Evolutionary conservation across 2,888 invertebrate species (phyloP), one percentile per base, ranked within the genome.

Genomic region (Apocheima hispidaria): DNA sequence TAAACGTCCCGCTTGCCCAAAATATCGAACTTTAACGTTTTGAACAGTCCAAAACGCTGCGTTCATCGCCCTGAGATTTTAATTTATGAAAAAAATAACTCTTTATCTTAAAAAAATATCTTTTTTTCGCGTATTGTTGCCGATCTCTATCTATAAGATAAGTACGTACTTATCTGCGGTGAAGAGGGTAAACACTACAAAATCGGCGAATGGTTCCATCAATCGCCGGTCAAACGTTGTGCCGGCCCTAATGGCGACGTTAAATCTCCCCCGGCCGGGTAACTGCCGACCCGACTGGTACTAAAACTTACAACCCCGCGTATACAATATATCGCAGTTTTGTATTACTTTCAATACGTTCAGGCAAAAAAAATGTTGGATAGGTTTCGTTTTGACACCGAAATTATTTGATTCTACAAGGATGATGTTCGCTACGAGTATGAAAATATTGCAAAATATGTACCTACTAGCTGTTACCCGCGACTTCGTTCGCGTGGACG

Each of bases 181-280:
- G 55, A 50, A 49, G 60, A 55, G 50, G 56, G 56, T 51, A 61
- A 54, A 48, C 61, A 55, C 44, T 56, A 61, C 46, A 35, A 44
- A 40, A 46, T 46, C 36, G 46, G 4, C 46, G 43, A 41, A 63
- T 50, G 60, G 56, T 48, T 56, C 65, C 59, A 67, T 68, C 66
- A 70, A 74, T 75, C 69, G 71, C 69, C 66, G 63, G 60, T 64
- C 66, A 70, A 70, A 70, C 72, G 73, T 65, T 70, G 72, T 72
- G 70, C 66, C 67, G 57, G 56, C 61, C 63, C 66, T 75, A 77
- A 77, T 73, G 68, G 72, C 69, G 59, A 65, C 64, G 71, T 81
- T n/a, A 79, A 79, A 81, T 81, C 78, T 78, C 56, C 41, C 36
- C n/a, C 46, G 63, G 55, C 59, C 66, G 61, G 69, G 68, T 72